These are phyloP conservation scores for Paratilapia polleni DNA, from an alignment of 2,113 vertebrate species.

Conservation along the genomic window DNA sequence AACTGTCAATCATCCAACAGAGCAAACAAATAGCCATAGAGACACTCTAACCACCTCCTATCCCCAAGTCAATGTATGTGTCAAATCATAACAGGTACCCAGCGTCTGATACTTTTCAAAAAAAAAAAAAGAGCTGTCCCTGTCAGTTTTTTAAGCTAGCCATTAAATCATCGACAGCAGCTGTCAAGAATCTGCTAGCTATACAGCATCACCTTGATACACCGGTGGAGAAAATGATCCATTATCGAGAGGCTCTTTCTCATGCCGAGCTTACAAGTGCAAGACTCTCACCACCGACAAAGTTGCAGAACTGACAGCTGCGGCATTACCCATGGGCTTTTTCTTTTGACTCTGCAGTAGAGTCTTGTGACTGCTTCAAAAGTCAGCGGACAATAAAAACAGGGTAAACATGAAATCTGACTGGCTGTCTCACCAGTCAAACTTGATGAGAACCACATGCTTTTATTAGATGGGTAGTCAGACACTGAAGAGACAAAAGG, in stretches of 20 bases:
- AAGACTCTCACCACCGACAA: conserved; percentile 8
- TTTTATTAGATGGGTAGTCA: neutral
- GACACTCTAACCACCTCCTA: neutral
- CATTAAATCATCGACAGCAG: conserved; percentile 41
- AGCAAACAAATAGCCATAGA: neutral
- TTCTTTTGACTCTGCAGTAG: neutral
- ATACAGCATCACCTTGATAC: conserved; percentile 41
- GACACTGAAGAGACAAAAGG: neutral
- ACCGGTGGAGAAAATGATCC: conserved; percentile 18
- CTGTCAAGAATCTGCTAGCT: conserved; percentile 35
- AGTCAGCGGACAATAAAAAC: neutral
- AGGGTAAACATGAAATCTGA: conserved; percentile 10
- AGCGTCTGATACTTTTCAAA: conserved; percentile 31
- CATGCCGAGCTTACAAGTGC: conserved; percentile 21
- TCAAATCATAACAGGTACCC: conserved; percentile 32
- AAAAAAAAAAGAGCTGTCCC: conserved; percentile 37
- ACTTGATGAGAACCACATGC: neutral
- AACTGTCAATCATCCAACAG: conserved; percentile 9
- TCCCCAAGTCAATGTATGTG: conserved; percentile 11
- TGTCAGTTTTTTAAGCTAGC: conserved; percentile 20
- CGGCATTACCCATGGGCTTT: neutral
- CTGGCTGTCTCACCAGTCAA: neutral
- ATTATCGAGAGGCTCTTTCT: conserved; percentile 37
- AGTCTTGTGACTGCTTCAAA: conserved; percentile 2
- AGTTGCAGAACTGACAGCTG: conserved; percentile 23